phyloP scores from a whole-genome alignment of 2,797 vertebrate species.

The Taeniopygia guttata region DNA sequence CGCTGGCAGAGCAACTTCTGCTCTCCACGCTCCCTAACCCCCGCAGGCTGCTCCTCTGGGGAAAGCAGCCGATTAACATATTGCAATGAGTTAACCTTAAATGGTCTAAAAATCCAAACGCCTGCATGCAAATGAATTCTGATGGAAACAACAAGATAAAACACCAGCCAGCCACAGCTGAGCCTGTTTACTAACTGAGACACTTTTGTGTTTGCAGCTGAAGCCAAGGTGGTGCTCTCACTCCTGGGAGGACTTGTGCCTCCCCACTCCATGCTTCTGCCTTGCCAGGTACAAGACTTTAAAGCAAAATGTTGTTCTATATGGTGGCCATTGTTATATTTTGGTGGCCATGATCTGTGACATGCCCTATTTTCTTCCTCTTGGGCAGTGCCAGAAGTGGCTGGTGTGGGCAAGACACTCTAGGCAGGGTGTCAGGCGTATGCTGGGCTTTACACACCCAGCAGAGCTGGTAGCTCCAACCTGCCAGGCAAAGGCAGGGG shows the following conservation, averaged over 20 bases:
- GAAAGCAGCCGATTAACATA: background rate
- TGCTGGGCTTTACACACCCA: background rate
- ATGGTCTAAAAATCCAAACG: slow-evolving; percentile 35
- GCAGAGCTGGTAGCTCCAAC: rapidly evolving
- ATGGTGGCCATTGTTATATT: background rate
- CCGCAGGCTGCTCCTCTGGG: rapidly evolving
- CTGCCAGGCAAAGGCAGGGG: background rate
- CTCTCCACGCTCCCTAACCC: background rate
- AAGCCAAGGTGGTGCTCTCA: background rate
- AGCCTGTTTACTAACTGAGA: background rate
- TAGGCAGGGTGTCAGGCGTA: background rate
- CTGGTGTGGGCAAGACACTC: background rate
- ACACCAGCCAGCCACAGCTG: background rate
- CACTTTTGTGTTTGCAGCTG: background rate
- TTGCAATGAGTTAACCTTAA: slow-evolving; percentile 56
- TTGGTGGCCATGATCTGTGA: background rate
- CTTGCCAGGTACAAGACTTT: background rate
- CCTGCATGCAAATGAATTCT: slow-evolving; percentile 7
- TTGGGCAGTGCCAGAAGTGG: background rate
- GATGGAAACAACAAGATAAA: background rate
- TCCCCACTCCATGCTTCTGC: background rate
- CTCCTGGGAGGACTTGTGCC: background rate
- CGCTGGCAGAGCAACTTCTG: background rate
- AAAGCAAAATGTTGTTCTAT: background rate
- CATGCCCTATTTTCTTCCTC: background rate